A percentile compares a stretch with the other conserved stretches of the same genome.
phyloP scores from a whole-genome alignment of 2,797 vertebrate genomes.

The Darevskia nairensis region DNA sequence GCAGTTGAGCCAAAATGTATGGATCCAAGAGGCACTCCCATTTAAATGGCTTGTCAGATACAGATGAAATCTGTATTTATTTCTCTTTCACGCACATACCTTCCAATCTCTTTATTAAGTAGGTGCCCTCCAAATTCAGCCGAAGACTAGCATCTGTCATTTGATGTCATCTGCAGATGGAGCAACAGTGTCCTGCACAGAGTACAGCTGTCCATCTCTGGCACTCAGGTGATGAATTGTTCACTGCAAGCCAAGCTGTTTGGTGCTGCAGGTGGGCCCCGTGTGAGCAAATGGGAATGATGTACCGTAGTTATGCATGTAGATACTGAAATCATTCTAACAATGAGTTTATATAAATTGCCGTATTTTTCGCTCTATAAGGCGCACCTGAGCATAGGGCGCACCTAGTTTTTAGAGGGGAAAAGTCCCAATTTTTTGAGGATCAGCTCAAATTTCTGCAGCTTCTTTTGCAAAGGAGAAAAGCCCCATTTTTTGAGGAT shows the following conservation, averaged over 20 bases:
- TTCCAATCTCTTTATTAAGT: neutral
- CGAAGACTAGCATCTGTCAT: slow-evolving; percentile 56
- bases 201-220: slow-evolving; percentile 60
- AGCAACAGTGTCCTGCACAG: slow-evolving; percentile 2
- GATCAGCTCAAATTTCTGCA: too few species aligned
- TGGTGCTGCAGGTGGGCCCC: slow-evolving; percentile 39
- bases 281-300: slow-evolving; percentile 46
- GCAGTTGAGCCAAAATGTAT: slow-evolving; percentile 1
- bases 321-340: slow-evolving; percentile 46
- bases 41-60: slow-evolving; percentile 18
- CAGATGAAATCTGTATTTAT: slow-evolving; percentile 32
- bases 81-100: slow-evolving; percentile 12
- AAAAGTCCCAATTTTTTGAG: too few species aligned
- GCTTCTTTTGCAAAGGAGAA: too few species aligned
- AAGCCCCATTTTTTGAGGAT: too few species aligned
- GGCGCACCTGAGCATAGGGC: too few species aligned
- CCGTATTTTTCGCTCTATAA: too few species aligned
- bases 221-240: slow-evolving; percentile 60
- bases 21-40: slow-evolving; percentile 1
- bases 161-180: slow-evolving; percentile 51
- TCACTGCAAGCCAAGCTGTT: slow-evolving; percentile 48
- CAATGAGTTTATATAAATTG: slow-evolving; percentile 12
- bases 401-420: too few species aligned
- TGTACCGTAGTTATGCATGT: neutral
- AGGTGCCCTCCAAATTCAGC: slow-evolving; percentile 24